phyloP scores from a whole-genome alignment of 2,797 vertebrate genomes.

The Passerculus sandwichensis region DNA sequence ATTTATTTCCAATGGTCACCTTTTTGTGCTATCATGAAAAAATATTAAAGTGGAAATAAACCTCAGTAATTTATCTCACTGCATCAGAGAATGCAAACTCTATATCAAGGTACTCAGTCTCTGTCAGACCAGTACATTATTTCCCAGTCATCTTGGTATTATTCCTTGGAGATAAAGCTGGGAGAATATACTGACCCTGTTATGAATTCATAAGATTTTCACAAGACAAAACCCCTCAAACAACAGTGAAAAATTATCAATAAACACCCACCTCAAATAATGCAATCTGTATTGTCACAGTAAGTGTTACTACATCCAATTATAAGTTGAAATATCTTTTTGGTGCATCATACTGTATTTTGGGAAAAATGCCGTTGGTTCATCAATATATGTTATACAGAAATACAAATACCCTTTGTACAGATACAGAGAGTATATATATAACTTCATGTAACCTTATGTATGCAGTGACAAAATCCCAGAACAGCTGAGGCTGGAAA shows the following conservation, averaged over 20 bases:
- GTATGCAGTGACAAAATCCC: neutral
- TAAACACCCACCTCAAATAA: neutral
- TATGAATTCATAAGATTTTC: neutral
- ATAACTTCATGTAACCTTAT: neutral
- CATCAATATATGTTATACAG: neutral
- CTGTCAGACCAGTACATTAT: slow-evolving; percentile 17
- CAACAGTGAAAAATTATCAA: neutral
- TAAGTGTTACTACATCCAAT: neutral
- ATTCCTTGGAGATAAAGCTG: slow-evolving; percentile 3
- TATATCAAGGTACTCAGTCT: neutral
- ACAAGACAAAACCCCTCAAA: neutral
- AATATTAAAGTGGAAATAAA: neutral
- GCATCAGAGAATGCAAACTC: neutral
- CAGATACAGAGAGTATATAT: neutral
- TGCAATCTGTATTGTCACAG: neutral
- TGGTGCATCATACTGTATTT: neutral
- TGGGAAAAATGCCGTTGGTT: neutral
- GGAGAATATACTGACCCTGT: neutral
- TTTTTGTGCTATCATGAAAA: neutral
- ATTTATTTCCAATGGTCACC: neutral
- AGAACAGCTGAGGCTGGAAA: neutral
- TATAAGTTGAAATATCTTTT: neutral
- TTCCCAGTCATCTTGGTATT: neutral
- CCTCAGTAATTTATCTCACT: slow-evolving; percentile 8
- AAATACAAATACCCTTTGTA: neutral